A percentile compares a stretch with the other conserved stretches of the same genome.
These are phyloP conservation scores for Choristoneura rosaceana DNA, from an alignment of 2,888 invertebrate genomes.

Conservation along the genomic window DNA sequence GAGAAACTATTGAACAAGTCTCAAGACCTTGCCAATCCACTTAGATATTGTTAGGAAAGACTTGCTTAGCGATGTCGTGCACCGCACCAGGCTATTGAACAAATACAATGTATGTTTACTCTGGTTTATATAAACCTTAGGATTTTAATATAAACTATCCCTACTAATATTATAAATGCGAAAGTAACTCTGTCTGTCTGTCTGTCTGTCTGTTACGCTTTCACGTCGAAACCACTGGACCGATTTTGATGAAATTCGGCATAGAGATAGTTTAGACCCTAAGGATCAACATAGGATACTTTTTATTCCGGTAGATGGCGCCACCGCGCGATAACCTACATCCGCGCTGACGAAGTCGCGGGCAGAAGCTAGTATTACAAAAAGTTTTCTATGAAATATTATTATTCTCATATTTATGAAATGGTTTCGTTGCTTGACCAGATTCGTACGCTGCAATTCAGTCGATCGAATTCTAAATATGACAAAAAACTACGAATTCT, in stretches of 20 bases:
- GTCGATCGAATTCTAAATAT: neutral
- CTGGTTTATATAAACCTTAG: neutral
- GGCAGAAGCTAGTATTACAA: no score
- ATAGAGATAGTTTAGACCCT: no score
- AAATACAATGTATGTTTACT: conserved; percentile 5
- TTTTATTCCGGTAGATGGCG: no score
- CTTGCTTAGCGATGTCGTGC: conserved; percentile 29
- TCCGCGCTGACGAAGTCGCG: no score
- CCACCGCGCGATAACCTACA: no score
- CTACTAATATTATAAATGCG: no score
- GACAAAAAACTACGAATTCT: no score
- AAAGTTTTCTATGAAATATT: neutral
- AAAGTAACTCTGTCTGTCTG: no score
- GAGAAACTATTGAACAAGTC: conserved; percentile 49
- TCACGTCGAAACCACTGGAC: no score
- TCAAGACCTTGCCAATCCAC: conserved; percentile 52
- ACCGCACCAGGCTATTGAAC: conserved; percentile 18
- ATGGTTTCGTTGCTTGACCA: neutral
- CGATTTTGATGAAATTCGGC: no score
- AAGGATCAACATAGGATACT: no score
- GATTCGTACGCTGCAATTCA: neutral
- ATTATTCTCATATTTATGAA: neutral
- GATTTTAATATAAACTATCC: neutral
- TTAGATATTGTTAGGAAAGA: conserved; percentile 48
- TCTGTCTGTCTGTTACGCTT: no score